Conservation (phyloP, 1,140 invertebrate genomes). For the Melitaea cinxia region DNA sequence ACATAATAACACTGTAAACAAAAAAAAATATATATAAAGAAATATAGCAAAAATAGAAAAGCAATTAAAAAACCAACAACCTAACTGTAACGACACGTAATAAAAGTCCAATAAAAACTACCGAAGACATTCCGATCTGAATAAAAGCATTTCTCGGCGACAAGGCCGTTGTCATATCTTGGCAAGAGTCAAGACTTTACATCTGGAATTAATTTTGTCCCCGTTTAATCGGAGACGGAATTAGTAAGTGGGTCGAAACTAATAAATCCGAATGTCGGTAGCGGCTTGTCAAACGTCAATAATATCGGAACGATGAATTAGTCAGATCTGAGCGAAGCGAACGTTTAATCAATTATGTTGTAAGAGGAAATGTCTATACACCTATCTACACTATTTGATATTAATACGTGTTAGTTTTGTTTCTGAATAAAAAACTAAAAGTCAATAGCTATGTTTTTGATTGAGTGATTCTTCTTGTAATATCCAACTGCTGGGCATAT, state of each 20-base stretch:
- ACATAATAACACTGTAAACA: background rate
- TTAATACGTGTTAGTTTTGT: too few species aligned
- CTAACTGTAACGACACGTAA: background rate
- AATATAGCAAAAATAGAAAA: background rate
- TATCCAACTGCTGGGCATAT: too few species aligned
- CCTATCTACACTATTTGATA: too few species aligned
- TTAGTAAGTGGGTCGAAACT: slow-evolving; percentile 43
- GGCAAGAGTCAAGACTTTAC: slow-evolving; percentile 17
- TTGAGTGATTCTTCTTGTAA: too few species aligned
- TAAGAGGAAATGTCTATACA: too few species aligned
- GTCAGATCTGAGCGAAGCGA: too few species aligned
- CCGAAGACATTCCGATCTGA: background rate
- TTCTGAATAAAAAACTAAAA: too few species aligned
- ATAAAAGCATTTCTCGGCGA: background rate
- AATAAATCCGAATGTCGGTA: slow-evolving; percentile 46
- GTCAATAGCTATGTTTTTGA: too few species aligned
- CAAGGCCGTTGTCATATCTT: slow-evolving; percentile 13
- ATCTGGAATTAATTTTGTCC: slow-evolving; percentile 40
- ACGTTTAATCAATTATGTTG: too few species aligned
- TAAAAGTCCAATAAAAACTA: background rate
- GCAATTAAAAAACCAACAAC: background rate
- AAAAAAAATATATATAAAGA: background rate
- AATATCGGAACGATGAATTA: slow-evolving; percentile 34
- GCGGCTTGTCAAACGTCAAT: slow-evolving; percentile 44
- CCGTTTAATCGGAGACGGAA: slow-evolving; percentile 34